Evolutionary conservation across 1,140 invertebrate genomes (phyloP), one percentile per base, ranked within the genome.

Genomic region (Dreissena polymorpha): DNA sequence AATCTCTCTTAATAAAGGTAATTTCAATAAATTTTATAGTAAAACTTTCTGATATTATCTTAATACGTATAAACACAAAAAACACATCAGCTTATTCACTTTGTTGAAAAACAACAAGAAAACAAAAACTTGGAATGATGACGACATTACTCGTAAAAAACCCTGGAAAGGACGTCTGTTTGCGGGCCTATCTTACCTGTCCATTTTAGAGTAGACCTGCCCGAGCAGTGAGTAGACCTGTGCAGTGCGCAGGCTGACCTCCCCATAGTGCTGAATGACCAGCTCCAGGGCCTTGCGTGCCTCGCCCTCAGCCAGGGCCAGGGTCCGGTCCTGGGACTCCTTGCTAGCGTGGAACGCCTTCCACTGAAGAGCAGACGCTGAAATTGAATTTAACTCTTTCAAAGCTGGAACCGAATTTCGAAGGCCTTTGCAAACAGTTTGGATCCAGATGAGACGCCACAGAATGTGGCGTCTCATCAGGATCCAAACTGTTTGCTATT

Each of bases 131-230:
- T 63, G 60, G 2, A 63, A 63, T 21, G 23, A 21, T 25, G 18
- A 7, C 23, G 7, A 21, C 60, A 63, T 63, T 7, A 21, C 60
- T 63, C 23, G 18, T 63, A 63, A 63, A 2, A 63, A 63, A 10
- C 2, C 18, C 2, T 63, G 60, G 60, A 63, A 63, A 63, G 2
- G 18, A 63, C 23, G 2, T 0, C 10, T 10, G 68, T n/a, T 55
- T 75, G 78, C 39, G 2, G 2, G 39, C 39, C 2, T 39, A 39
- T 39, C 85, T 68, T 88, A 92, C 91, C 86, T 88, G 72, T 90
- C 89, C 91, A 91, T 92, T 81, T 91, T 91, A 29, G 88, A 87
- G 79, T 90, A 91, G 67, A 92, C 89, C 84, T 92, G 89, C 0
- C 89, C 91, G 25, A 91, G 85, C 10, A 92, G 86, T 10, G 85